Base-by-base conservation (phyloP, 2,888 invertebrate genomes). In the Abrostola tripartita region DNA sequence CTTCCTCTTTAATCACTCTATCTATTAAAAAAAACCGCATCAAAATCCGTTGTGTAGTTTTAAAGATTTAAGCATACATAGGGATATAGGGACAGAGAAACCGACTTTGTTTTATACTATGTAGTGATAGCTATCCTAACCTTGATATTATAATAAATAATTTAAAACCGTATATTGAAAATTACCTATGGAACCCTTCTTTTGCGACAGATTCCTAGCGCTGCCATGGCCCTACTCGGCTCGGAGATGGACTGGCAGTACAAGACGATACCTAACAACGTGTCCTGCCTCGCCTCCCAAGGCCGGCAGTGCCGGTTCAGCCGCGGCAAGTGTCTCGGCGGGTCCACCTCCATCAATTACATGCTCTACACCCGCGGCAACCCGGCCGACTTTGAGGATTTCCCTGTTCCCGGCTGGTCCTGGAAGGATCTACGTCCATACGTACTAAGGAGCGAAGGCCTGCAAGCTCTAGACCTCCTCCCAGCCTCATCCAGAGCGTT, bases 301-400 rank as follows among this genome's bases (percentile, higher is more conserved):
- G 79, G 78, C 1, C 59, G 55, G 14, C 78, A 77, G 63, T 92
- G 92, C 66, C 84, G 82, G 51, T 87, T 88, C 68, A 81, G 76
- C 61, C 88, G 91, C 66, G 92, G 92, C 63, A 87, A 85, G 63
- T 85, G 88, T 37, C 88, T 92, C 57, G 92, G 92, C 0, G 92
- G 92, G 58, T 91, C 92, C 67, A 88, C 91, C 57, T 83, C 83
- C 75, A 88, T 89, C 74, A 92, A 92, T 81, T 85, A 86, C 76
- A 90, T 92, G 91, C 71, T 91, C 69, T 91, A 90, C 78, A 82
- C 84, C 1, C 87, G 92, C 38, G 92, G 92, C 2, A 87, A 85
- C 65, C 82, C 79, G 0, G 52, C 8, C 0, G 92, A 92, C 78
- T 91, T 81, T 67, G 85, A 86, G 58, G 79, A 84, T 10, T 82